Percentiles rank a stretch among this genome's conserved stretches.
Conservation (phyloP, 2,888 invertebrate genomes). For the Nomada flava region DNA sequence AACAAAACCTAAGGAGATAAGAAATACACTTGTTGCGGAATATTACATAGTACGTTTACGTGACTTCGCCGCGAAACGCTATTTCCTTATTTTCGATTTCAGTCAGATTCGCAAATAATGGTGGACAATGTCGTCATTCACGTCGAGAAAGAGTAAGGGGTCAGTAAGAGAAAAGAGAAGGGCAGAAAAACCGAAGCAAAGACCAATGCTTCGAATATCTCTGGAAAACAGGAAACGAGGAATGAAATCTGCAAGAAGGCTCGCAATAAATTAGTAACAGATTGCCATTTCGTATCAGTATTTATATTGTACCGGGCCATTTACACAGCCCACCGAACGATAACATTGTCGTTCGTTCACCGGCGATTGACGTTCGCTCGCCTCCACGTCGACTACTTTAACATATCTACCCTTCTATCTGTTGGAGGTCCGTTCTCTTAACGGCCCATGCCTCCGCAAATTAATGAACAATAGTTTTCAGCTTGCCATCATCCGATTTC, state of each 20-base stretch:
- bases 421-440: slow-evolving; percentile 19
- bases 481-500: slow-evolving; percentile 23
- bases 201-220: background rate
- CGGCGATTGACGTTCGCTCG: slow-evolving; percentile 29
- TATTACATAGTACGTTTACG: background rate
- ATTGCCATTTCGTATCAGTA: slow-evolving; percentile 55
- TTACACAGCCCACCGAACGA: slow-evolving; percentile 35
- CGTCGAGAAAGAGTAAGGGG: slow-evolving; percentile 33
- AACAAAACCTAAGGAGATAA: background rate
- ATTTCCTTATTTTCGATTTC: slow-evolving; percentile 39
- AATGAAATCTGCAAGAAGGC: slow-evolving; percentile 42
- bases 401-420: slow-evolving; percentile 54
- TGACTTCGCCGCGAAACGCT: background rate
- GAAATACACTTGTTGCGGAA: background rate
- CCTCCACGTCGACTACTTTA: slow-evolving; percentile 47
- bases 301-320: slow-evolving; percentile 58
- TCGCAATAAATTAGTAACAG: slow-evolving; percentile 65
- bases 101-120: slow-evolving; percentile 46
- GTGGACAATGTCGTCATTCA: slow-evolving; percentile 68
- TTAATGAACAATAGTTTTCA: slow-evolving; percentile 65
- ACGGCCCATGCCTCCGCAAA: slow-evolving; percentile 44
- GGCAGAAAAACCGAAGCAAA: slow-evolving; percentile 29
- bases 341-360: slow-evolving; percentile 67
- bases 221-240: slow-evolving; percentile 6
- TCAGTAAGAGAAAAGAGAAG: background rate